A percentile compares a stretch with the other conserved stretches of the same genome.
Evolutionary conservation across 2,113 vertebrate species (phyloP).

Genomic region (Callionymus lyra): DNA sequence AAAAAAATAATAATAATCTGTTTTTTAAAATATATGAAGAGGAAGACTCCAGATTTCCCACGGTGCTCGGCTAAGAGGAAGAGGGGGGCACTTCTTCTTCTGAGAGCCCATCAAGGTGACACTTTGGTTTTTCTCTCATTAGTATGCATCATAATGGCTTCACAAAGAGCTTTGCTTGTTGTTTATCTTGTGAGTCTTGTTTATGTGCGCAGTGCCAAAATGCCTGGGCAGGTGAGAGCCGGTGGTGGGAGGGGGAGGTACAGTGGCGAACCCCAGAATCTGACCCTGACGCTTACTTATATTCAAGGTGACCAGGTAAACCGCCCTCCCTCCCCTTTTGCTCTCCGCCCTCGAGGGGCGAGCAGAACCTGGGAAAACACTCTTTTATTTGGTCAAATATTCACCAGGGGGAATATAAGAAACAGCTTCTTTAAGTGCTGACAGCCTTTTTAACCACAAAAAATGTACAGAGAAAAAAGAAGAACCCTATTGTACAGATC

Average conservation of each 20-base stretch:
- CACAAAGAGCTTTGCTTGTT: constrained; percentile 99
- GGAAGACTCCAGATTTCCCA: constrained; percentile 90
- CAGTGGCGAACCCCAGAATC: constrained; percentile 63
- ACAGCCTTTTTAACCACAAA: constrained; percentile 99
- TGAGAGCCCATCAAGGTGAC: constrained; percentile 82
- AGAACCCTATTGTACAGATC: constrained; percentile 99
- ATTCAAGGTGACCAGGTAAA: constrained; percentile 82
- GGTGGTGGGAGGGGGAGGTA: constrained; percentile 39
- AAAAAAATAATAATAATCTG: constrained; percentile 44
- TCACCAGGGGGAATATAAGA: constrained; percentile 68
- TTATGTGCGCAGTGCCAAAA: constrained; percentile 98
- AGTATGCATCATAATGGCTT: constrained; percentile 98
- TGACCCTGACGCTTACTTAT: constrained; percentile 73
- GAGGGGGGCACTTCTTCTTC: constrained; percentile 75
- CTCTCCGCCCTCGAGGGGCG: constrained; percentile 53
- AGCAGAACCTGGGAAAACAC: constrained; percentile 74
- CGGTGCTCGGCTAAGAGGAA: constrained; percentile 77
- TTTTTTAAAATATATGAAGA: constrained; percentile 56
- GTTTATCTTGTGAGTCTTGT: constrained; percentile 99
- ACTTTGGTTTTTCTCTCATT: constrained; percentile 96
- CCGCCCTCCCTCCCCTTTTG: constrained; percentile 24
- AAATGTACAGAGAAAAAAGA: constrained; percentile 91
- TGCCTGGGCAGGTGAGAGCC: constrained; percentile 75
- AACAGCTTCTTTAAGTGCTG: constrained; percentile 99
- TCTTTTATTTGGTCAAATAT: constrained; percentile 91